A percentile compares a stretch with the other conserved stretches of the same genome.
Conservation (phyloP, 1,140 invertebrate species). For the Aradophagus sp. region DNA sequence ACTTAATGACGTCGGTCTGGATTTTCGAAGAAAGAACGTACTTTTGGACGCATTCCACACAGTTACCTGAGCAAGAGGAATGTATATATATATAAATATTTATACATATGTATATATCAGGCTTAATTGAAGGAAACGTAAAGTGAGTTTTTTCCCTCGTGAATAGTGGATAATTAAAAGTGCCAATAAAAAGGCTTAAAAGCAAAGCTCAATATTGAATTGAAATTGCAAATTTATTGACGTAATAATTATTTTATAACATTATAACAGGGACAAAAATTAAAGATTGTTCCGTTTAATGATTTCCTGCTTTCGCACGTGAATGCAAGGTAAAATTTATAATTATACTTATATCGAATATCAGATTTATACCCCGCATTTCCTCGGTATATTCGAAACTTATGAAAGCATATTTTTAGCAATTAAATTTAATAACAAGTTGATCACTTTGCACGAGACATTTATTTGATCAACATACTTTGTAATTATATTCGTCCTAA, state of each 20-base stretch:
- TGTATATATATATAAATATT: no score
- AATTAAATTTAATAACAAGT: constrained; percentile 39
- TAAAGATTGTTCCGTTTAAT: no score
- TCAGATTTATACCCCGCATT: no score
- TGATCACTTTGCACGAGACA: constrained; percentile 13
- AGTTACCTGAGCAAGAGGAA: constrained; percentile 33
- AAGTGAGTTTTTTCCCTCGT: constrained; percentile 18
- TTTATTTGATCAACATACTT: constrained; percentile 24
- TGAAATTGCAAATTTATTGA: no score
- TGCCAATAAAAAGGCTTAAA: constrained; percentile 1
- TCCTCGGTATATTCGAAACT: no score
- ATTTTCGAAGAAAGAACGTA: constrained; percentile 28
- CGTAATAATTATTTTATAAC: no score
- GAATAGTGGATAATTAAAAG: constrained; percentile 28
- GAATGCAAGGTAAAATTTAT: no score
- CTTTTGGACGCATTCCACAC: constrained; percentile 40
- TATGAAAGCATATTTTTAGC: constrained; percentile 48
- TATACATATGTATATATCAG: constrained; percentile 38
- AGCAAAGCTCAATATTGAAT: no score
- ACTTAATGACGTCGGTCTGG: constrained; percentile 18
- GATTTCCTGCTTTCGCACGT: no score
- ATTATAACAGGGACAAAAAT: no score
- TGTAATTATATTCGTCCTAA: constrained; percentile 29
- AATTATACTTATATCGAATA: no score
- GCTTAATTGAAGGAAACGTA: constrained; percentile 41